phyloP scores from a whole-genome alignment of 2,888 invertebrate genomes.

The Pyralis farinalis region DNA sequence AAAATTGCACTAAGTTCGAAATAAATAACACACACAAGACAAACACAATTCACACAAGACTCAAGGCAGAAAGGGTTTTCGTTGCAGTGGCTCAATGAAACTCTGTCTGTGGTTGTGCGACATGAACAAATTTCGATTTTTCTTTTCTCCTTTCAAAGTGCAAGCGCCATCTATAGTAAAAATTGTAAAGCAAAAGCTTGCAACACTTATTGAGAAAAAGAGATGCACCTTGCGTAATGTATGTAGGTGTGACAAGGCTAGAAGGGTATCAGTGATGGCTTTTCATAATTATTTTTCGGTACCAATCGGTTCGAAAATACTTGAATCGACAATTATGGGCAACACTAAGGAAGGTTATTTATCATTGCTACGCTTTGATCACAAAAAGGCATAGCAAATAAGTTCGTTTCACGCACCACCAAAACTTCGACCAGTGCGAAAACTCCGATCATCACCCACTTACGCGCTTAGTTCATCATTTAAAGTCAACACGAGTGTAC shows the following conservation, averaged over 20 bases:
- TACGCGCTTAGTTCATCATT: too few species aligned
- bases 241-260: neutral
- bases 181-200: slow-evolving; percentile 10
- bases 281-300: neutral
- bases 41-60: slow-evolving; percentile 74
- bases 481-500: too few species aligned
- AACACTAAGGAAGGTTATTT: slow-evolving; percentile 3
- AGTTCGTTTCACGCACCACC: too few species aligned
- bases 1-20: slow-evolving; percentile 52
- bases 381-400: too few species aligned
- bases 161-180: slow-evolving; percentile 44
- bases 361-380: neutral
- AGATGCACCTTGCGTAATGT: slow-evolving; percentile 8
- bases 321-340: neutral
- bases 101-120: slow-evolving; percentile 18
- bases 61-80: slow-evolving; percentile 77
- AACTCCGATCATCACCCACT: too few species aligned
- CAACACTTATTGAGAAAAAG: slow-evolving; percentile 13
- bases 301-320: neutral
- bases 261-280: slow-evolving; percentile 2
- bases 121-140: slow-evolving; percentile 54
- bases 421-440: too few species aligned
- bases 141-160: slow-evolving; percentile 26
- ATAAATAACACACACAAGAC: slow-evolving; percentile 64
- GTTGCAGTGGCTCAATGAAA: slow-evolving; percentile 51